A percentile compares a stretch with the other conserved stretches of the same genome.
These are phyloP conservation scores for Paramormyrops hopkinsi DNA, from an alignment of 2,797 vertebrate genomes.

Conservation along the genomic window DNA sequence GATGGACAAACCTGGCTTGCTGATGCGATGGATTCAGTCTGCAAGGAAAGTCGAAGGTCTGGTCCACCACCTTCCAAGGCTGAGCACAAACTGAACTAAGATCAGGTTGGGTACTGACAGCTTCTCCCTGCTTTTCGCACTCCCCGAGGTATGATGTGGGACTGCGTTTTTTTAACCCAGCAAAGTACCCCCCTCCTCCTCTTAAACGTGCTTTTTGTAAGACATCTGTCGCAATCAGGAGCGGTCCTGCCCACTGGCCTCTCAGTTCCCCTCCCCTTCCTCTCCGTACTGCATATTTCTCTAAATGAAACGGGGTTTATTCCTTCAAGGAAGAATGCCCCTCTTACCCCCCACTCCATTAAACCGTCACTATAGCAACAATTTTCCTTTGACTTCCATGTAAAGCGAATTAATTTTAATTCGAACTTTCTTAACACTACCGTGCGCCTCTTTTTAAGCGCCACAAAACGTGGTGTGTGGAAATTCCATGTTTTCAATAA, in stretches of 20 bases:
- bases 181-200: slow-evolving; percentile 48
- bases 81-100: slow-evolving; percentile 47
- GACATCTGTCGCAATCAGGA: slow-evolving; percentile 69
- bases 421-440: neutral
- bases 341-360: slow-evolving; percentile 29
- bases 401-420: slow-evolving; percentile 23
- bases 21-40: slow-evolving; percentile 19
- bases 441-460: neutral
- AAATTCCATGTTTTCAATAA: neutral
- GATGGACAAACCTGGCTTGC: slow-evolving; percentile 52
- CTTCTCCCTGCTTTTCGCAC: slow-evolving; percentile 57
- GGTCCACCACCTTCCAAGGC: slow-evolving; percentile 39
- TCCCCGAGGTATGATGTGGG: slow-evolving; percentile 53
- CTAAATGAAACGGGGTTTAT: slow-evolving; percentile 34
- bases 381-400: slow-evolving; percentile 21
- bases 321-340: slow-evolving; percentile 24
- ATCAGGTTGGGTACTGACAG: slow-evolving; percentile 55
- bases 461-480: neutral
- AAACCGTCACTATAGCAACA: slow-evolving; percentile 29
- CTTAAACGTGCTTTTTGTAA: slow-evolving; percentile 45
- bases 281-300: slow-evolving; percentile 38
- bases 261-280: slow-evolving; percentile 52
- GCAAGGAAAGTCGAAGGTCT: slow-evolving; percentile 31
- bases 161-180: slow-evolving; percentile 38
- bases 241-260: slow-evolving; percentile 54